These are phyloP conservation scores for Corythoichthys haematopterus DNA, from an alignment of 2,113 vertebrate species.

Conservation along the genomic window DNA sequence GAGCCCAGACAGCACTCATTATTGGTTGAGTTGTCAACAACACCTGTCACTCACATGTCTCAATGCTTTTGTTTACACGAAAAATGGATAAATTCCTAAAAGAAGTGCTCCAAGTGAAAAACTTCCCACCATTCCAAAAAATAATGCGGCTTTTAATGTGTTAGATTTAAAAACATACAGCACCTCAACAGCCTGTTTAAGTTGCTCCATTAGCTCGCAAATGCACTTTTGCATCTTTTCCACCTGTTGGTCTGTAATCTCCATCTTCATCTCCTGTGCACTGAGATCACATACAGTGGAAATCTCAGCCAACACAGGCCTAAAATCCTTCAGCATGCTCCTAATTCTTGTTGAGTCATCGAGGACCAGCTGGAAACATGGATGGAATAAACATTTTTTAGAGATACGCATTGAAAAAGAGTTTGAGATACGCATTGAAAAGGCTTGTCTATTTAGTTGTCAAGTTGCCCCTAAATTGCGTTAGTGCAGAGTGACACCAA, in stretches of 20 bases:
- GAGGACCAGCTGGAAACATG: slow-evolving; percentile 76
- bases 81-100: too few relatives aligned
- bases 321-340: slow-evolving; percentile 67
- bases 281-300: slow-evolving; percentile 77
- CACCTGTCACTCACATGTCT: too few relatives aligned
- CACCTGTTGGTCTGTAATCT: slow-evolving; percentile 67
- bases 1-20: too few relatives aligned
- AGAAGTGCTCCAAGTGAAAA: neutral
- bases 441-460: neutral
- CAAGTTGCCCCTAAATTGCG: neutral
- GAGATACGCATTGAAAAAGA: too few relatives aligned
- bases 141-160: slow-evolving; percentile 18
- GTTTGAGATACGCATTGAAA: neutral
- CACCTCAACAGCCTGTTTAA: slow-evolving; percentile 73
- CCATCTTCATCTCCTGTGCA: slow-evolving; percentile 60
- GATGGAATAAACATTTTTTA: neutral
- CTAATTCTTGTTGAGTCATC: slow-evolving; percentile 85
- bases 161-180: slow-evolving; percentile 50
- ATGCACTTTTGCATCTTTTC: slow-evolving; percentile 72
- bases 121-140: neutral
- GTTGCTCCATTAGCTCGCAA: slow-evolving; percentile 71
- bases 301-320: slow-evolving; percentile 75
- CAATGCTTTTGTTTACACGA: too few relatives aligned
- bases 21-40: too few relatives aligned
- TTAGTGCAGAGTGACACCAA: neutral